These are phyloP conservation scores for Martes martes DNA, from an alignment of 2,113 vertebrate genomes.

Conservation along the genomic window DNA sequence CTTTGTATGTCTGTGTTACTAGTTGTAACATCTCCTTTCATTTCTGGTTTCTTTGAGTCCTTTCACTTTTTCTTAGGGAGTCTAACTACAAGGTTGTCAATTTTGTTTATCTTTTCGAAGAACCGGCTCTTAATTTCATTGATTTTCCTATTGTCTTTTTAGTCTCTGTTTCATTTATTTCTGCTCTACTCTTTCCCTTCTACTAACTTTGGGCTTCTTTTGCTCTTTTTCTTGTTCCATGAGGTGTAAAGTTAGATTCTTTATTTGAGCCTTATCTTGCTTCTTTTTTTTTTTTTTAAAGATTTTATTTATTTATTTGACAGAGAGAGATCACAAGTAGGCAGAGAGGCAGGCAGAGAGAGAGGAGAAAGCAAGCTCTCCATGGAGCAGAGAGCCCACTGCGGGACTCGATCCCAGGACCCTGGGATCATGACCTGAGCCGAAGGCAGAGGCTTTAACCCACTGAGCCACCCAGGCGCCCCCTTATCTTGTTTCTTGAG, in stretches of 20 bases:
- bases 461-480: no score
- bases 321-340: no score
- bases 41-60: background rate
- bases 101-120: background rate
- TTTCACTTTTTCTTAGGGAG: background rate
- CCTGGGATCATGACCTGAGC: no score
- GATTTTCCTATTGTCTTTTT: background rate
- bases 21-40: background rate
- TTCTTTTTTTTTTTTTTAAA: background rate
- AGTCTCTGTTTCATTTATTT: background rate
- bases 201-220: background rate
- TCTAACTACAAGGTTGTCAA: background rate
- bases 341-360: no score
- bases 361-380: no score
- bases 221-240: background rate
- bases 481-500: background rate
- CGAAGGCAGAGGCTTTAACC: no score
- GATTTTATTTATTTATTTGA: no score
- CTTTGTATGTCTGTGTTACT: background rate
- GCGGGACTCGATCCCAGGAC: no score
- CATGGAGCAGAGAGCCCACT: no score
- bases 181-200: background rate
- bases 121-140: background rate
- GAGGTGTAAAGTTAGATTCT: background rate
- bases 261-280: background rate